Conservation (phyloP, 1,140 invertebrate species). For the Brachionus calyciflorus region DNA sequence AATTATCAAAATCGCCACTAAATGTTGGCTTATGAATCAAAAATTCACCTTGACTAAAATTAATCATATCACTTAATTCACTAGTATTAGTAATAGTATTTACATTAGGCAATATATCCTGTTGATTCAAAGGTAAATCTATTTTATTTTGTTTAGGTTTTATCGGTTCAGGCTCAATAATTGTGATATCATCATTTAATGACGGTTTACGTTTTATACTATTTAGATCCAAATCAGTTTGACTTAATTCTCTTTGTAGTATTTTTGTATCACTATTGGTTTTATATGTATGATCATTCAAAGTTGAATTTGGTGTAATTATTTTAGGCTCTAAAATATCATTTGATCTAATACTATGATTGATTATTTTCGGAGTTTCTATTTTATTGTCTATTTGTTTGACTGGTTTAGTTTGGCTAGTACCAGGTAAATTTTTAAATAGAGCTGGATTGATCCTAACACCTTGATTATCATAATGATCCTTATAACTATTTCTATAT, state of each 20-base stretch:
- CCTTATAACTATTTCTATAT: conserved; percentile 45
- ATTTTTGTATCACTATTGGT: background rate
- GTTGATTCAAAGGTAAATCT: background rate
- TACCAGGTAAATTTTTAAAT: conserved; percentile 29
- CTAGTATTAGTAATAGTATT: background rate
- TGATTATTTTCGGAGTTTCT: background rate
- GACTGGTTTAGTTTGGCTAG: conserved; percentile 3
- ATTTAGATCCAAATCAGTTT: background rate
- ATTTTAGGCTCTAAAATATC: background rate
- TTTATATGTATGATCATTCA: conserved; percentile 39
- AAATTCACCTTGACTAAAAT: conserved; percentile 34
- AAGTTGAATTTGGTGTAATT: conserved; percentile 4
- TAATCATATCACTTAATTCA: conserved; percentile 19
- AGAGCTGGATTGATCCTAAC: conserved; percentile 43
- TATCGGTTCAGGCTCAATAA: background rate
- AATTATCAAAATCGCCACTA: conserved; percentile 46
- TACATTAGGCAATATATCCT: background rate
- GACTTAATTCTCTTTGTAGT: background rate
- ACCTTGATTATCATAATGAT: conserved; percentile 43
- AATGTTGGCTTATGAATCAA: conserved; percentile 36
- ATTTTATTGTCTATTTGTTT: background rate
- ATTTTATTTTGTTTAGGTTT: conserved; percentile 13
- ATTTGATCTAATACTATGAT: background rate
- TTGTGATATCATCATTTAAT: conserved; percentile 3
- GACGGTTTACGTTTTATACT: background rate